Conservation (phyloP, 2,113 vertebrate genomes). For the Dasypus novemcinctus region DNA sequence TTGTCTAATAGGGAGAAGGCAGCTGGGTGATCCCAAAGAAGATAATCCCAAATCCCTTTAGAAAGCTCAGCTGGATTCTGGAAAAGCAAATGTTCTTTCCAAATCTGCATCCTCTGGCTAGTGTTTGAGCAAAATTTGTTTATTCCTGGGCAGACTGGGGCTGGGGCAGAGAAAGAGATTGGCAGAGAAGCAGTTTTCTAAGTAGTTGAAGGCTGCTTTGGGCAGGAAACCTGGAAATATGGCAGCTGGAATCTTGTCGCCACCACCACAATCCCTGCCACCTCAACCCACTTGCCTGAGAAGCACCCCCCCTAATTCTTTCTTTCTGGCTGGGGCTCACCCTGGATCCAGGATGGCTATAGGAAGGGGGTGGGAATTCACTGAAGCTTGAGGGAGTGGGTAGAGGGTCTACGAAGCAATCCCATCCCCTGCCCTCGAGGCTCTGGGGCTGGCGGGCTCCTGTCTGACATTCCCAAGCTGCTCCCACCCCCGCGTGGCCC, state of each 20-base stretch:
- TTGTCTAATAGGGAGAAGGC: neutral
- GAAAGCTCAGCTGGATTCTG: conserved; percentile 18
- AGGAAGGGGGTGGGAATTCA: neutral
- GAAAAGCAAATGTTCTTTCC: conserved; percentile 40
- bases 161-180: neutral
- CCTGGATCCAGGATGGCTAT: neutral
- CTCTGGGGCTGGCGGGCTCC: neutral
- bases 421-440: neutral
- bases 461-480: neutral
- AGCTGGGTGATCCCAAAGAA: neutral
- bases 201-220: neutral
- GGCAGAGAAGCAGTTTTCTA: neutral
- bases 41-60: neutral
- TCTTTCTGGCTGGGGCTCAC: neutral
- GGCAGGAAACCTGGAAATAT: neutral
- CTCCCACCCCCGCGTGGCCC: neutral
- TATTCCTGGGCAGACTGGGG: neutral
- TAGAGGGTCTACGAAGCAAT: neutral
- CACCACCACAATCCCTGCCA: neutral
- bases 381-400: neutral
- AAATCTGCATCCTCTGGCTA: neutral
- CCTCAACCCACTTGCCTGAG: neutral
- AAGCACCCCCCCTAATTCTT: neutral
- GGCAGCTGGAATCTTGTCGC: neutral
- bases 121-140: neutral